Base-by-base conservation (phyloP, 1,140 invertebrate species). In the Hycleus phaleratus region DNA sequence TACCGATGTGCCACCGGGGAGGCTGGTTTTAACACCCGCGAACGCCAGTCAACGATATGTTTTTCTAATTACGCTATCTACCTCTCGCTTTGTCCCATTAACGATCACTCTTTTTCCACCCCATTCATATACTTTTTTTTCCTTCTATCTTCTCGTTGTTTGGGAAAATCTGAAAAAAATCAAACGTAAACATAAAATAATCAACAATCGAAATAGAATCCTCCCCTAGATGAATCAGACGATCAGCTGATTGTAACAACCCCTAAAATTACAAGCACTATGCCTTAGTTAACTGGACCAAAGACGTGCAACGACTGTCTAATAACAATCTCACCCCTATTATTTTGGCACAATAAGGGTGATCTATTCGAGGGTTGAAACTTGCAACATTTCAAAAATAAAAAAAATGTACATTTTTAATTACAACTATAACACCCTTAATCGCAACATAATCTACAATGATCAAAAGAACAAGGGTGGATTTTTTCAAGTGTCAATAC, bases 201-300 rank as follows among this genome's bases (percentile, higher is more conserved):
- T 3, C 10, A 42, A 42, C 40, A 10, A 42, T 42, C 5, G 7
- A 2, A 42, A 11, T 42, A 42, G 40, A 42, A 42, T 42, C 10
- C 40, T 42, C 40, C 9, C 11, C 40, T n/a, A 56, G 58, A 62
- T 60, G 58, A 61, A 60, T 55, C 51, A 55, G 52, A 55, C 52
- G 68, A 68, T 69, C 69, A 70, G 69, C 69, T 70, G 69, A 68
- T 69, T 68, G 65, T 61, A 56, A 63, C 63, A 66, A 63, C 62
- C 49, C 48, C 56, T 43, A 12, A 7, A 5, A 26, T 6, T 7
- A 46, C 42, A 4, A 38, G 39, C 47, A 57, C 50, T 32, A 3
- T 32, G 32, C 48, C 42, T 25, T 58, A 51, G 49, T 50, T 56
- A 59, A 59, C 58, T 59, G 58, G 58, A 59, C 58, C 58, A 59